phyloP scores from a whole-genome alignment of 2,888 invertebrate species.

The Tineola bisselliella region DNA sequence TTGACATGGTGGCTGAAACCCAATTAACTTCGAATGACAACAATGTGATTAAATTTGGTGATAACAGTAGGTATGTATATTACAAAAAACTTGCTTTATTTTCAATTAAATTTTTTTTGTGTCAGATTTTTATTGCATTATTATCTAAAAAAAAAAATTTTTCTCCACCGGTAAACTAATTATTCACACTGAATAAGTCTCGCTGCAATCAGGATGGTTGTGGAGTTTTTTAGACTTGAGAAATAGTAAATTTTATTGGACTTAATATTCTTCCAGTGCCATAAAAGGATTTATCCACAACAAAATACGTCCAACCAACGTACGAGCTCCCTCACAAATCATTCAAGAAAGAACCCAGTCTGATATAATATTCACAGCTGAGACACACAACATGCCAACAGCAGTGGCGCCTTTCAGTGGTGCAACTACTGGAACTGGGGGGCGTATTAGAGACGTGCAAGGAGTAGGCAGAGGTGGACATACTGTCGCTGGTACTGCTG shows the following conservation, averaged over 20 bases:
- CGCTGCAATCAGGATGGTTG: too few relatives aligned
- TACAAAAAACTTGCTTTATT: background rate
- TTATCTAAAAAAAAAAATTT: too few relatives aligned
- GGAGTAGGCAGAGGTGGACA: slow-evolving; percentile 94
- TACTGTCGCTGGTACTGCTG: slow-evolving; percentile 95
- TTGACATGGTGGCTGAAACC: slow-evolving; percentile 93
- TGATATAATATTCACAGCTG: slow-evolving; percentile 96
- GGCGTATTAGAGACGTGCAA: slow-evolving; percentile 94
- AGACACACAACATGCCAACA: slow-evolving; percentile 98
- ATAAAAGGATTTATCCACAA: slow-evolving; percentile 83
- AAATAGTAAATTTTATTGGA: too few relatives aligned
- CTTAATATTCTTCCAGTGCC: slow-evolving; percentile 78
- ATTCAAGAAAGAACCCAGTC: slow-evolving; percentile 70
- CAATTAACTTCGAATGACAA: slow-evolving; percentile 87
- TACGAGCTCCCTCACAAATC: slow-evolving; percentile 69
- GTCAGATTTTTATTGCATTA: too few relatives aligned
- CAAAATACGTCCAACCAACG: slow-evolving; percentile 72
- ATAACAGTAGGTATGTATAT: slow-evolving; percentile 85
- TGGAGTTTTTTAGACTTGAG: too few relatives aligned
- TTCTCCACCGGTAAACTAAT: too few relatives aligned
- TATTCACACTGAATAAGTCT: too few relatives aligned
- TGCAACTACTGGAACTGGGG: slow-evolving; percentile 97
- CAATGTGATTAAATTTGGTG: slow-evolving; percentile 96
- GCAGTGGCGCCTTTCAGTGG: slow-evolving; percentile 98
- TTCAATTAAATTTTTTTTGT: background rate